A percentile compares a stretch with the other conserved stretches of the same genome.
phyloP scores from a whole-genome alignment of 1,140 invertebrate genomes.

The Drosophila navojoa region DNA sequence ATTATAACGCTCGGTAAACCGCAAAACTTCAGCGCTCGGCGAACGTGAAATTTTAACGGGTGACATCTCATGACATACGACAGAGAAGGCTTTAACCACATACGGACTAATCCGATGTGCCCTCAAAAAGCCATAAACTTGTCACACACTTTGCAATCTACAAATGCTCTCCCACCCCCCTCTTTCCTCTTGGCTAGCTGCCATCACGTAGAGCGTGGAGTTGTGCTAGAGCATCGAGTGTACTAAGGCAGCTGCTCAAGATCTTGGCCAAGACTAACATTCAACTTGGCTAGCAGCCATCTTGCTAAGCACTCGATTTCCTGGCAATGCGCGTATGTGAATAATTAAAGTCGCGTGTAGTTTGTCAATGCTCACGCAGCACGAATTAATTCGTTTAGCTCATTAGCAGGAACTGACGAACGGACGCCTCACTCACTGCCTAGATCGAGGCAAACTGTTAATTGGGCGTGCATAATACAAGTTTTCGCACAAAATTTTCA shows the following conservation, averaged over 20 bases:
- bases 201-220: constrained; percentile 52
- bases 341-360: constrained; percentile 29
- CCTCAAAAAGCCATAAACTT: constrained; percentile 79
- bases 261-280: not conserved
- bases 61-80: constrained; percentile 53
- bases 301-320: not conserved
- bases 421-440: not conserved
- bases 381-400: constrained; percentile 60
- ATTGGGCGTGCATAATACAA: constrained; percentile 53
- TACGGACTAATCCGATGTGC: constrained; percentile 49
- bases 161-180: constrained; percentile 30
- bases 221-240: constrained; percentile 51
- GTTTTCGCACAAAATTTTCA: constrained; percentile 47
- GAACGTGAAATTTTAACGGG: constrained; percentile 55
- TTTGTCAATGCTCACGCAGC: constrained; percentile 54
- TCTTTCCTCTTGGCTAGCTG: constrained; percentile 52
- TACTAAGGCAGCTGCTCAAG: constrained; percentile 21
- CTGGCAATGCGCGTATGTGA: not conserved
- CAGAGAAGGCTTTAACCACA: constrained; percentile 10
- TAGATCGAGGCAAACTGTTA: constrained; percentile 15
- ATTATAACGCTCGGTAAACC: constrained; percentile 59
- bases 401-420: constrained; percentile 45
- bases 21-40: constrained; percentile 26
- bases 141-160: constrained; percentile 76
- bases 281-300: constrained; percentile 13